Percentiles rank a stretch among this genome's conserved stretches.
Evolutionary conservation across 1,140 invertebrate species (phyloP).

Genomic region (Heliconius nattereri): DNA sequence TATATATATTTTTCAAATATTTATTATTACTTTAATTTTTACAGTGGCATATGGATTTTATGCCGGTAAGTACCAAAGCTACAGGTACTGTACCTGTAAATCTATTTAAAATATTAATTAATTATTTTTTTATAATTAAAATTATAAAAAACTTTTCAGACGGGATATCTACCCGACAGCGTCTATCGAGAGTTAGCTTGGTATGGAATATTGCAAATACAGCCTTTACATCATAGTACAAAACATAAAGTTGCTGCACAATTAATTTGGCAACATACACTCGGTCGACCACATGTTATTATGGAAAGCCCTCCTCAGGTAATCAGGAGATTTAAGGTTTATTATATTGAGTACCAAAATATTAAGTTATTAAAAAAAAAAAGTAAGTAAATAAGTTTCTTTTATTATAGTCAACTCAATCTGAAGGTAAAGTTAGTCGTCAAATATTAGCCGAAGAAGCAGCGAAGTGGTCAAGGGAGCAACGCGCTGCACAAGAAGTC

Average conservation of each 20-base stretch:
- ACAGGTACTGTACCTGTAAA: not conserved
- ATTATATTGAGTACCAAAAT: not conserved
- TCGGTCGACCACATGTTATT: slow-evolving; percentile 71
- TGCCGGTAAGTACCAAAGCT: slow-evolving; percentile 61
- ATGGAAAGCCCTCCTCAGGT: slow-evolving; percentile 74
- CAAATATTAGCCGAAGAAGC: slow-evolving; percentile 74
- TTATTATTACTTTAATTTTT: slow-evolving; percentile 41
- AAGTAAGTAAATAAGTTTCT: not conserved
- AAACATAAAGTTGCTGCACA: slow-evolving; percentile 71
- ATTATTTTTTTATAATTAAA: not conserved
- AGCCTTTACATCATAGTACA: slow-evolving; percentile 69
- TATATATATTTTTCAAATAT: not conserved
- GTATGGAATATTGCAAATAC: slow-evolving; percentile 76
- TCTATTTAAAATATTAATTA: not conserved
- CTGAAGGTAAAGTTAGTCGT: slow-evolving; percentile 69
- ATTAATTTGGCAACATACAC: slow-evolving; percentile 74
- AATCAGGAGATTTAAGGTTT: not conserved
- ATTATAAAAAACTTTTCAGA: slow-evolving; percentile 48
- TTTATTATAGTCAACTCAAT: slow-evolving; percentile 62
- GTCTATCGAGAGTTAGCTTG: slow-evolving; percentile 75
- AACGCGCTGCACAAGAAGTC: slow-evolving; percentile 71
- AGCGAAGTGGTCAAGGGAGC: slow-evolving; percentile 73
- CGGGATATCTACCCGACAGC: slow-evolving; percentile 72
- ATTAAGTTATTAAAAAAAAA: not conserved
- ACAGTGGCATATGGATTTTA: slow-evolving; percentile 78